Evolutionary conservation across 2,113 vertebrate species (phyloP).

Genomic region (Strix aluco): DNA sequence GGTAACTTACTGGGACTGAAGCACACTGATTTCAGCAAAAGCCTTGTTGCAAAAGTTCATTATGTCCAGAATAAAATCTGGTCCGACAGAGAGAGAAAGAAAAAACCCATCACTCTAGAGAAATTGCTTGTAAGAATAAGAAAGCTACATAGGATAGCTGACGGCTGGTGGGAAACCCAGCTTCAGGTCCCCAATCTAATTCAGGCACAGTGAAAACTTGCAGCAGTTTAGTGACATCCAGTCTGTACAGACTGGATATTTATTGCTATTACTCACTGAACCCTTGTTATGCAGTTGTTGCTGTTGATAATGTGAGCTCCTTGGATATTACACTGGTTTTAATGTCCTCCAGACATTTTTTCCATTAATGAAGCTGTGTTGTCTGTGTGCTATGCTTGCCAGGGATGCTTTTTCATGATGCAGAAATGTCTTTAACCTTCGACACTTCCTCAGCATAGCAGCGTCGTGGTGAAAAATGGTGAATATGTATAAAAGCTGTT

Average conservation of each 20-base stretch:
- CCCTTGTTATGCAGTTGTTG: not conserved
- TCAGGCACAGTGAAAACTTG: not conserved
- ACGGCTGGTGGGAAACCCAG: not conserved
- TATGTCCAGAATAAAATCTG: not conserved
- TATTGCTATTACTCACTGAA: not conserved
- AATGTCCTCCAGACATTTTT: not conserved
- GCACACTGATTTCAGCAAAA: not conserved
- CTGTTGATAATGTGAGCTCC: not conserved
- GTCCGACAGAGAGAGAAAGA: not conserved
- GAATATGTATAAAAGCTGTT: not conserved
- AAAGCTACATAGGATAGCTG: not conserved
- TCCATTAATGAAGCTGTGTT: not conserved
- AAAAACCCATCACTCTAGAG: not conserved
- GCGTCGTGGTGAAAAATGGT: fast-evolving
- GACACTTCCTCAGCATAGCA: not conserved
- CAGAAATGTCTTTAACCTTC: not conserved
- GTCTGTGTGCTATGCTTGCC: not conserved
- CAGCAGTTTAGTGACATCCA: not conserved
- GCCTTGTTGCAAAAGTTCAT: not conserved
- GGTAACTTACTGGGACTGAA: not conserved
- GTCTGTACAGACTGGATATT: not conserved
- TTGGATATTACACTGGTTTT: not conserved
- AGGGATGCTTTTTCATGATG: not conserved
- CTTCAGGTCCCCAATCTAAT: not conserved
- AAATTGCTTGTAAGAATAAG: not conserved